phyloP scores from a whole-genome alignment of 2,113 vertebrate species.

The Malurus elegans region DNA sequence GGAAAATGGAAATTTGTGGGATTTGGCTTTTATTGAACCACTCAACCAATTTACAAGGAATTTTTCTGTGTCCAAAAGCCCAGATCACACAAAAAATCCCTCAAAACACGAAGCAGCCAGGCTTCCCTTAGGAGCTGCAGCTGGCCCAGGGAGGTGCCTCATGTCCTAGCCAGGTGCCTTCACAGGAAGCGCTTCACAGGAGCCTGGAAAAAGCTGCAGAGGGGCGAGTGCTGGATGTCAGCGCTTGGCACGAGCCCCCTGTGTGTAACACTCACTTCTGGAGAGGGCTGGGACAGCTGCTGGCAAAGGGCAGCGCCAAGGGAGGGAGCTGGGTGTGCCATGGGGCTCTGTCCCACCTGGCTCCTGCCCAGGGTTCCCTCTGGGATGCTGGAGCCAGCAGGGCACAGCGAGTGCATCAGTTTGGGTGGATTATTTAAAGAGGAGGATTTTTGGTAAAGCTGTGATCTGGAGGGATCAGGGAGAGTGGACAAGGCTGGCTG shows the following conservation, averaged over 20 bases:
- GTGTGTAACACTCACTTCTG: neutral
- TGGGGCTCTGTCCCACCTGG: neutral
- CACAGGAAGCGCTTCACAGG: neutral
- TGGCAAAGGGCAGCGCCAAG: neutral
- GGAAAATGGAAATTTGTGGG: neutral
- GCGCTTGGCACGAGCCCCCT: accelerated
- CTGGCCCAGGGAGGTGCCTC: neutral
- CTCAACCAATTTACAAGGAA: neutral
- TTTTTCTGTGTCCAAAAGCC: neutral
- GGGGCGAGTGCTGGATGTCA: neutral
- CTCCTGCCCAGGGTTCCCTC: neutral
- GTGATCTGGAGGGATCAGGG: neutral
- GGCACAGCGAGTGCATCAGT: too few species aligned
- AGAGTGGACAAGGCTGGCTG: neutral
- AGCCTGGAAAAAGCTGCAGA: neutral
- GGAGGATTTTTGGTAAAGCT: neutral
- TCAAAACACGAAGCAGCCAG: neutral
- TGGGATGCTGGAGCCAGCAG: neutral
- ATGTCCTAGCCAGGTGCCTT: neutral
- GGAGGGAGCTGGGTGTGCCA: neutral
- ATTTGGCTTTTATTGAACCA: accelerated
- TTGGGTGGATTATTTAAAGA: neutral
- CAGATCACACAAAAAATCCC: neutral
- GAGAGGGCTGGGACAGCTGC: neutral
- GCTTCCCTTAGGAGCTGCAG: neutral